Base-by-base conservation (phyloP, 2,797 vertebrate genomes). In the Serranus cabrilla region DNA sequence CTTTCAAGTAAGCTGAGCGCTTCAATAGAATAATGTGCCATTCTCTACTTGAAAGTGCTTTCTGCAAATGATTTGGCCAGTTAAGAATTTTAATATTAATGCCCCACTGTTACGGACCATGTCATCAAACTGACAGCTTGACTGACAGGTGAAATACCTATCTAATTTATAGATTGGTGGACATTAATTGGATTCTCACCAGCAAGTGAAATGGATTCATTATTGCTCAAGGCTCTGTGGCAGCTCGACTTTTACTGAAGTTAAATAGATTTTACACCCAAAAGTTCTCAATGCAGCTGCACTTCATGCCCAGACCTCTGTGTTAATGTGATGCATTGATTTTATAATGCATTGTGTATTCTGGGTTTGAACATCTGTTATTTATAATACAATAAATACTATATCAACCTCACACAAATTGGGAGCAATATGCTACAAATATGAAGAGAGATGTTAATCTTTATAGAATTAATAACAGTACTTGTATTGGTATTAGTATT, bases 121-220 rank as follows among this genome's bases (percentile, higher is more conserved):
- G 66, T 50, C 56, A 84, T 80, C 51, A 49, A 52, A 46, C 16
- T 56, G 76, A 72, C 79, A 84, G 73, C 7, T 39, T 56, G 66
- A 78, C 11, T 54, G 82, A 49, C 66, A 51, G 76, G 47, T 52
- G 42, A 55, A 62, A 55, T 69, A 67, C 34, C 57, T 61, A 31
- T 71, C 43, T 67, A 52, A 76, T 74, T 74, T 50, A 68, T 59
- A 71, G 68, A 70, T 51, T 69, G 71, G 64, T 45, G 17, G 40
- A 66, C 50, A 43, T 70, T 80, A 59, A 84, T 78, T 84, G 31
- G 65, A 84, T 77, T 78, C 43, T 62, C 39, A 66, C 11, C 18
- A 46, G 60, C 65, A 64, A 55, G 39, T 50, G 49, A 49, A 71
- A 75, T 59, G 12, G 68, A 70, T 52, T 74, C 14, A 68, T 85